These are phyloP conservation scores for Pachycephala philippinensis DNA, from an alignment of 2,113 vertebrate genomes.

Conservation along the genomic window DNA sequence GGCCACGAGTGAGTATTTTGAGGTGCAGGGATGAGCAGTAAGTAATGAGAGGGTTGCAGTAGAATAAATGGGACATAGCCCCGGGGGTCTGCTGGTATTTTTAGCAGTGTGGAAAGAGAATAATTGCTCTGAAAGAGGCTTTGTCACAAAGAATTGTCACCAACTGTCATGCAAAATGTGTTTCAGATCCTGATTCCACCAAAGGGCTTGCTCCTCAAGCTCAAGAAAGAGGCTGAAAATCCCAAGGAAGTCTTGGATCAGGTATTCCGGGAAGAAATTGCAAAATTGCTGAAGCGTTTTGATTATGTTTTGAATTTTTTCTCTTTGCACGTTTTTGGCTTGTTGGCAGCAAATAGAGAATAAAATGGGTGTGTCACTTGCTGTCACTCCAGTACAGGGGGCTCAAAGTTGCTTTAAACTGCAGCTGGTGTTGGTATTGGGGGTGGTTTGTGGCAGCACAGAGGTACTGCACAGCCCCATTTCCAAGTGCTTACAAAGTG, in stretches of 20 bases:
- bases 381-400: neutral
- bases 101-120: neutral
- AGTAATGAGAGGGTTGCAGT: neutral
- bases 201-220: slow-evolving; percentile 88
- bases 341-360: neutral
- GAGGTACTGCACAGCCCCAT: neutral
- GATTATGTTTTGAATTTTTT: neutral
- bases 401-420: neutral
- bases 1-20: neutral
- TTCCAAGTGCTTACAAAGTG: neutral
- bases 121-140: neutral
- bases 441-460: neutral
- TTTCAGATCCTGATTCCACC: slow-evolving; percentile 93
- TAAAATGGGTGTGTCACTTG: neutral
- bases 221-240: slow-evolving; percentile 94
- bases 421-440: accelerated
- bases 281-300: neutral
- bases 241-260: slow-evolving; percentile 95
- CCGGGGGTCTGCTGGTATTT: neutral
- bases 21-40: neutral
- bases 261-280: slow-evolving; percentile 68
- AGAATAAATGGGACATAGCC: neutral
- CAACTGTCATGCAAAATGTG: neutral
- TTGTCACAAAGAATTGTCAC: neutral
- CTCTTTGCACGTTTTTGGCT: neutral